These are phyloP conservation scores for Megaptera novaeangliae DNA, from an alignment of 2,113 vertebrate genomes.

Conservation along the genomic window DNA sequence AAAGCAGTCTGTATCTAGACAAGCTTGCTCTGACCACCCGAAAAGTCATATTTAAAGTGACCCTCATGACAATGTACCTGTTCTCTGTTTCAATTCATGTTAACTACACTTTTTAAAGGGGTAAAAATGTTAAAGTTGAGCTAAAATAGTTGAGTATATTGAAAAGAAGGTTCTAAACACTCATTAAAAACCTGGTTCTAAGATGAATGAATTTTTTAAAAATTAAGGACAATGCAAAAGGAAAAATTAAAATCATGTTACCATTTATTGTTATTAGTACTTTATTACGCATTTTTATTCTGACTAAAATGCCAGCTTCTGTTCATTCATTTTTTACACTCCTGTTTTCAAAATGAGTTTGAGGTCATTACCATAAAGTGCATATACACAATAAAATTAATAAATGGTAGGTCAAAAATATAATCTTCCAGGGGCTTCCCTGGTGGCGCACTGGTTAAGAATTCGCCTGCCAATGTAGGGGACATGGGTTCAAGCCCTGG, in stretches of 20 bases:
- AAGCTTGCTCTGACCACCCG: background rate
- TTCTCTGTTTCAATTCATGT: background rate
- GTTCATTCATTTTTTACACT: background rate
- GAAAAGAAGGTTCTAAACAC: conserved; percentile 19
- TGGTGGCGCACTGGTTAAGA: too few relatives aligned
- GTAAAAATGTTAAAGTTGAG: background rate
- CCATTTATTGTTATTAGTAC: background rate
- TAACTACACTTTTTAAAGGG: background rate
- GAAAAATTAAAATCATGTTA: background rate
- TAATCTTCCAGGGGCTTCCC: too few relatives aligned
- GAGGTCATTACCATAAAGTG: background rate
- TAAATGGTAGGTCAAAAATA: background rate
- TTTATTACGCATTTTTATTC: background rate
- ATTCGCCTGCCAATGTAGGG: too few relatives aligned
- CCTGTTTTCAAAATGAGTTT: conserved; percentile 4
- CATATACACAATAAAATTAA: background rate
- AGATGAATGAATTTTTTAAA: background rate
- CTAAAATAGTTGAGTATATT: background rate
- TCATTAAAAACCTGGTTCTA: background rate
- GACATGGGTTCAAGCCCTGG: too few relatives aligned
- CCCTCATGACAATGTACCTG: background rate
- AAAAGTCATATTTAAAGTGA: conserved; percentile 14
- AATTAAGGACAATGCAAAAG: background rate
- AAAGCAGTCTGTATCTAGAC: background rate
- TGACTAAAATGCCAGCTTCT: background rate